phyloP scores from a whole-genome alignment of 2,888 invertebrate genomes.

The Drosophila lacicola region DNA sequence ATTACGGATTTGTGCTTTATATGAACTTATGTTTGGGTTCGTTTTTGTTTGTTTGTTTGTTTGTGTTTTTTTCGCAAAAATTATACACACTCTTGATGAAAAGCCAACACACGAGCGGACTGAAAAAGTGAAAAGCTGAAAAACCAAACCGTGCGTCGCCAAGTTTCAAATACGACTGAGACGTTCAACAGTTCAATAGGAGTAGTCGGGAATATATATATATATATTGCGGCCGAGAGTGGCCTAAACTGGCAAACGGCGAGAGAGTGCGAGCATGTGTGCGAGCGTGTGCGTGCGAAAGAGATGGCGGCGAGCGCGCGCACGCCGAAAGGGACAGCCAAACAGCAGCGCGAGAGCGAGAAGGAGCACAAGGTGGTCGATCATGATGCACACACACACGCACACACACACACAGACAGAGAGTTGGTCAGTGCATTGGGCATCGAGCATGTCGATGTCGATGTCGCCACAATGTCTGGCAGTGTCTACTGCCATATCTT shows the following conservation, averaged over 20 bases:
- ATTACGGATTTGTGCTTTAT: conserved; percentile 39
- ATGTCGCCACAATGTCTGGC: conserved; percentile 84
- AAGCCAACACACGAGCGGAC: conserved; percentile 21
- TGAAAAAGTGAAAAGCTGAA: conserved; percentile 28
- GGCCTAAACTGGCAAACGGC: conserved; percentile 66
- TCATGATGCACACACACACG: conserved; percentile 2
- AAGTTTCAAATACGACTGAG: conserved; percentile 80
- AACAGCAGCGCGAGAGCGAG: conserved; percentile 4
- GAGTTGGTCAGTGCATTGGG: conserved; percentile 46
- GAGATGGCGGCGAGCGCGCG: conserved; percentile 6
- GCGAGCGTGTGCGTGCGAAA: conserved; percentile 9
- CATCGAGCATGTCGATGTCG: conserved; percentile 53
- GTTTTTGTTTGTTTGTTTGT: conserved; percentile 3
- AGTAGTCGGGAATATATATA: conserved; percentile 53
- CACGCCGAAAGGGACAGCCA: conserved; percentile 20
- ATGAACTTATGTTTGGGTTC: conserved; percentile 45
- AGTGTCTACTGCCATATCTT: conserved; percentile 83
- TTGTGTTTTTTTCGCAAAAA: conserved; percentile 23
- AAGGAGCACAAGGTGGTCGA: background rate
- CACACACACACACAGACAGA: conserved; percentile 8
- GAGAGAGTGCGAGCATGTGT: conserved; percentile 19
- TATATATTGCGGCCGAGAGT: conserved; percentile 53
- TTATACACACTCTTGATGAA: conserved; percentile 22
- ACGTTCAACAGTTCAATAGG: conserved; percentile 56
- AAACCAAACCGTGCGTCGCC: conserved; percentile 72